A percentile compares a stretch with the other conserved stretches of the same genome.
phyloP scores from a whole-genome alignment of 2,797 vertebrate genomes.

The Gymnothorax reevesii region DNA sequence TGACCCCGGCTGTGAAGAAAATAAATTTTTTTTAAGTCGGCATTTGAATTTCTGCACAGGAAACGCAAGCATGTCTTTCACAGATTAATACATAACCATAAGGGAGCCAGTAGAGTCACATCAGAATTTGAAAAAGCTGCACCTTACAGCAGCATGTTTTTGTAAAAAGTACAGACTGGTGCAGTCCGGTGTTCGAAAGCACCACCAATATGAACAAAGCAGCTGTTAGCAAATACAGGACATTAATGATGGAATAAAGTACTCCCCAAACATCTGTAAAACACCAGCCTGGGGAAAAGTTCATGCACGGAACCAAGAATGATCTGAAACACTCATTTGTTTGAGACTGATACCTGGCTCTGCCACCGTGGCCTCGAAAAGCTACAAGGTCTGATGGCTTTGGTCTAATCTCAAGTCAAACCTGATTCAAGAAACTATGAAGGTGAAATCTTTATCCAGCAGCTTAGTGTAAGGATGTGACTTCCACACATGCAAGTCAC shows the following conservation, averaged over 20 bases:
- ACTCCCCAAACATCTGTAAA: background rate
- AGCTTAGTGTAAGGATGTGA: too few species aligned
- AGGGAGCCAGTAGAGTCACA: background rate
- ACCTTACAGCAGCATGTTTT: background rate
- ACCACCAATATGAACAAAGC: background rate
- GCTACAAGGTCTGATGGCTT: background rate
- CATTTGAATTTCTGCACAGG: too few species aligned
- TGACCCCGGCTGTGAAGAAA: constrained; percentile 69
- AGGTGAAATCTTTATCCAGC: too few species aligned
- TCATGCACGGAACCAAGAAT: background rate
- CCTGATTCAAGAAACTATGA: too few species aligned
- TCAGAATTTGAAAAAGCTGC: background rate
- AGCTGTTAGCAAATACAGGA: background rate
- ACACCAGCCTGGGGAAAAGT: background rate
- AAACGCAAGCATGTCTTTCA: background rate
- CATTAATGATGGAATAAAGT: background rate
- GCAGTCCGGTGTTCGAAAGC: background rate
- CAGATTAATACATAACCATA: background rate
- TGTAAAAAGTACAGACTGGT: background rate
- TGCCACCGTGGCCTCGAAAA: background rate
- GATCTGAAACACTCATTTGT: background rate
- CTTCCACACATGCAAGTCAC: too few species aligned
- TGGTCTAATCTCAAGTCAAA: background rate
- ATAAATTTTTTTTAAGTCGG: constrained; percentile 11
- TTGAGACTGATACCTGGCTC: background rate